These are phyloP conservation scores for Aspidiotus destructor DNA, from an alignment of 2,888 invertebrate species.

Conservation along the genomic window DNA sequence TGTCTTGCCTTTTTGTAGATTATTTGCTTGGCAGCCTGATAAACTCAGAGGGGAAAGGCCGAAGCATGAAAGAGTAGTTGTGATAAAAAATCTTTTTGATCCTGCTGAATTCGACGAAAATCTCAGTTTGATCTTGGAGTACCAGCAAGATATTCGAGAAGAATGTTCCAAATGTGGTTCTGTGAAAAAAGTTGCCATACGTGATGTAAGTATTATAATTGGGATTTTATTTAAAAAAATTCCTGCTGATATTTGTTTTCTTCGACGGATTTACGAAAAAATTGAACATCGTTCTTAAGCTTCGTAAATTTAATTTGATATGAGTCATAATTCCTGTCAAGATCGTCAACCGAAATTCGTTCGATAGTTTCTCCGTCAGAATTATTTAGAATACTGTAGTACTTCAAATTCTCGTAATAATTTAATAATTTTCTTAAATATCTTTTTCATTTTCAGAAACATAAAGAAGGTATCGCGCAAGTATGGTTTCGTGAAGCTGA, in stretches of 20 bases:
- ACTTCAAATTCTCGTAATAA: not conserved
- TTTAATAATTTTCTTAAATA: not conserved
- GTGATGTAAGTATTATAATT: conserved; percentile 58
- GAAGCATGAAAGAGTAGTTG: conserved; percentile 81
- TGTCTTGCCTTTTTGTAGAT: conserved; percentile 43
- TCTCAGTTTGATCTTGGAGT: conserved; percentile 77
- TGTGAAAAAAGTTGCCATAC: conserved; percentile 80
- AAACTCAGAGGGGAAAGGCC: conserved; percentile 73
- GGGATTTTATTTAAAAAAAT: conserved; percentile 1
- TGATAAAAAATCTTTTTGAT: conserved; percentile 87
- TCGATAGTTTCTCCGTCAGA: no score
- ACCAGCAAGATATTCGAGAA: conserved; percentile 79
- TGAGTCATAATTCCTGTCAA: no score
- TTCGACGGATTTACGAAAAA: no score
- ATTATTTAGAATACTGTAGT: no score
- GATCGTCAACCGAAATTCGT: no score
- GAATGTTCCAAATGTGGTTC: conserved; percentile 86
- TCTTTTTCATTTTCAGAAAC: conserved; percentile 53
- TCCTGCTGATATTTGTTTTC: not conserved
- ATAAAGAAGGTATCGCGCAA: conserved; percentile 90
- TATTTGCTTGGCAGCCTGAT: conserved; percentile 96
- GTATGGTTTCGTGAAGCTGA: conserved; percentile 82
- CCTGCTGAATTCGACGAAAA: conserved; percentile 81
- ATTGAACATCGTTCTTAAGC: no score
- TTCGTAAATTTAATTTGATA: no score